Evolutionary conservation across 2,797 vertebrate genomes (phyloP), one percentile per base, ranked within the genome.

Genomic region (Chrosomus eos): DNA sequence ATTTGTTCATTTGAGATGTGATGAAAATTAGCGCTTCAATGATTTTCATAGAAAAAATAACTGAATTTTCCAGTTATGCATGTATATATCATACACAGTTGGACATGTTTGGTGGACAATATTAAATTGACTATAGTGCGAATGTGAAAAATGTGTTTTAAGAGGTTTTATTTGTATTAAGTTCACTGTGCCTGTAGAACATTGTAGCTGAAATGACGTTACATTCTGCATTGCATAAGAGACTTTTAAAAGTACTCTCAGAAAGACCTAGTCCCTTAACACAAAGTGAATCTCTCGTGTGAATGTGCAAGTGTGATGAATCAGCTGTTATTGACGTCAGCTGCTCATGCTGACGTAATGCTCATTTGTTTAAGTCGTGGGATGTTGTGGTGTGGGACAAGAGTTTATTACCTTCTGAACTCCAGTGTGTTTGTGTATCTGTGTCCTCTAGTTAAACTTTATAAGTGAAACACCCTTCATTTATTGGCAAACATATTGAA

Each of bases 351-450:
- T 89, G 83, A 87, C 66, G 26, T 81, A 84, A 85, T 64, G 66
- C 71, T 81, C 68, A 86, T 83, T 88, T 89, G 82, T 83, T 88
- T 31, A 82, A 85, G 77, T 66, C 51, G 85, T 89, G 72, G 85
- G 85, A 88, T 86, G 86, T 19, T 86, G 75, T 66, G 51, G 79
- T 77, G 45, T 36, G 36, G 66, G 73, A 80, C 81, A 87, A 73
- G 48, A 80, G 81, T 84, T 88, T 81, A 84, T 83, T 83, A 81
- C 80, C 60, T 48, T 28, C 48, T 45, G 71, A 87, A 81, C 79
- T 66, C 55, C n/a, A 70, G 81, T 62, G 71, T 67, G 64, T 62
- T 18, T 53, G 26, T 79, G 43, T 71, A 21, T 21, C 2, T 53
- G 51, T 53, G 51, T 55, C 26, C 40, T 16, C 8, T 33, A 19